phyloP scores from a whole-genome alignment of 2,113 vertebrate genomes.

The Periophthalmus modestus region DNA sequence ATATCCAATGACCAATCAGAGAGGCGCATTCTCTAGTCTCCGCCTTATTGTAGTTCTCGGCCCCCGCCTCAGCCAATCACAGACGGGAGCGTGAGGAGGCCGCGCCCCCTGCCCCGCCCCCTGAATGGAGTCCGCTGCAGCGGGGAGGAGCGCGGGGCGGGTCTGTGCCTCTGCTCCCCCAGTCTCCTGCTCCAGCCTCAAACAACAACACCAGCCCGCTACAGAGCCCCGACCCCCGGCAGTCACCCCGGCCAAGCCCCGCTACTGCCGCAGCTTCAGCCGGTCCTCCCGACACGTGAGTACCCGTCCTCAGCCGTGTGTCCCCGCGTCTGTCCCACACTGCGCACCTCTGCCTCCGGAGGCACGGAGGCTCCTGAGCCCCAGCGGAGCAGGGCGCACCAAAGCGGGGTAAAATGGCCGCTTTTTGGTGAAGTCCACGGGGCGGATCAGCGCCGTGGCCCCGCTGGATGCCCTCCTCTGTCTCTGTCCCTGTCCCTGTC shows the following conservation, averaged over 20 bases:
- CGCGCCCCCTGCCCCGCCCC: slow-evolving; percentile 32
- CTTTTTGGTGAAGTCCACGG: background rate
- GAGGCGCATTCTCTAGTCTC: background rate
- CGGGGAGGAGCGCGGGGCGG: slow-evolving; percentile 38
- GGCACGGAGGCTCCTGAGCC: background rate
- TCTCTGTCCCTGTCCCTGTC: too few species aligned
- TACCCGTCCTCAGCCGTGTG: slow-evolving; percentile 14
- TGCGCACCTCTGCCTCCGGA: background rate
- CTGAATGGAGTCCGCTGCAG: slow-evolving; percentile 22
- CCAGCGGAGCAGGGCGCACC: background rate
- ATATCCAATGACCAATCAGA: background rate
- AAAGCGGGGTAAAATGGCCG: slow-evolving; percentile 44
- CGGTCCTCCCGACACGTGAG: slow-evolving; percentile 54
- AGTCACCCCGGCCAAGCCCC: slow-evolving; percentile 11
- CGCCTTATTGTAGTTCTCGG: background rate
- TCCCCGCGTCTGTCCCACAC: background rate
- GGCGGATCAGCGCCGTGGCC: background rate
- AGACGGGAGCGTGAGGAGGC: accelerated
- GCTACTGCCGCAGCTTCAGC: slow-evolving; percentile 18
- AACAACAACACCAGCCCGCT: slow-evolving; percentile 57
- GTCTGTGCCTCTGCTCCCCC: slow-evolving; percentile 18
- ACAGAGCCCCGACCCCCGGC: slow-evolving; percentile 12
- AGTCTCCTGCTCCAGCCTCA: slow-evolving; percentile 51
- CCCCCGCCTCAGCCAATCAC: slow-evolving; percentile 31
- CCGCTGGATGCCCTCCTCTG: background rate